Evolutionary conservation across 2,888 invertebrate species (phyloP).

Genomic region (Drosophila niveifrons): DNA sequence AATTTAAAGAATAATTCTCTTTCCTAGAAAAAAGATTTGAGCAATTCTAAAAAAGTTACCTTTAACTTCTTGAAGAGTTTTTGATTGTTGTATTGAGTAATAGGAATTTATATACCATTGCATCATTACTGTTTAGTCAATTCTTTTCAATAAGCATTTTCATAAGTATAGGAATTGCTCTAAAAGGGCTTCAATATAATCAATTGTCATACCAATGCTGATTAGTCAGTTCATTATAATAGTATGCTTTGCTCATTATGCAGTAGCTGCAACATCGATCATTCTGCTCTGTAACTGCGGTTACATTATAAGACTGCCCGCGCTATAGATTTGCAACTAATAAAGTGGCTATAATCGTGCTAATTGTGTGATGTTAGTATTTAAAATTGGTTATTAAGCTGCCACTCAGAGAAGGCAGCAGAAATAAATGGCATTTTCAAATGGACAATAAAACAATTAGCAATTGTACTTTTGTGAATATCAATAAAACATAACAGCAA

Average conservation of each 20-base stretch:
- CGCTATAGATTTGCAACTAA: slow-evolving; percentile 47
- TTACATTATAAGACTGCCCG: neutral
- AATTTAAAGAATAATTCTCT: too few species aligned
- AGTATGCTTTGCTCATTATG: neutral
- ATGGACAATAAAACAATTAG: slow-evolving; percentile 79
- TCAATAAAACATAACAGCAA: slow-evolving; percentile 80
- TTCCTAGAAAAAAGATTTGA: too few species aligned
- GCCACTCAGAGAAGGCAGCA: slow-evolving; percentile 70
- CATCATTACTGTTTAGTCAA: too few species aligned
- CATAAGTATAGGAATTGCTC: too few species aligned
- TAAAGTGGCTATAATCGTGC: slow-evolving; percentile 71
- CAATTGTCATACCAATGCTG: neutral
- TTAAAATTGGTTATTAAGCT: slow-evolving; percentile 78
- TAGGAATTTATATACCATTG: too few species aligned
- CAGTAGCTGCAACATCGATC: neutral
- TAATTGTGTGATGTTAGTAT: slow-evolving; percentile 74
- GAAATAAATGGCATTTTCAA: slow-evolving; percentile 66
- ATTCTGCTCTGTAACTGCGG: neutral
- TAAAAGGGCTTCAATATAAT: too few species aligned
- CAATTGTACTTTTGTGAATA: slow-evolving; percentile 77
- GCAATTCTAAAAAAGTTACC: too few species aligned
- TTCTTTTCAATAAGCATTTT: too few species aligned
- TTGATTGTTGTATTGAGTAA: too few species aligned
- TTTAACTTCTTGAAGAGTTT: too few species aligned
- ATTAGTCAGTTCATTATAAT: neutral